A percentile compares a stretch with the other conserved stretches of the same genome.
phyloP scores from a whole-genome alignment of 2,797 vertebrate species.

The Enteromius paludinosus region DNA sequence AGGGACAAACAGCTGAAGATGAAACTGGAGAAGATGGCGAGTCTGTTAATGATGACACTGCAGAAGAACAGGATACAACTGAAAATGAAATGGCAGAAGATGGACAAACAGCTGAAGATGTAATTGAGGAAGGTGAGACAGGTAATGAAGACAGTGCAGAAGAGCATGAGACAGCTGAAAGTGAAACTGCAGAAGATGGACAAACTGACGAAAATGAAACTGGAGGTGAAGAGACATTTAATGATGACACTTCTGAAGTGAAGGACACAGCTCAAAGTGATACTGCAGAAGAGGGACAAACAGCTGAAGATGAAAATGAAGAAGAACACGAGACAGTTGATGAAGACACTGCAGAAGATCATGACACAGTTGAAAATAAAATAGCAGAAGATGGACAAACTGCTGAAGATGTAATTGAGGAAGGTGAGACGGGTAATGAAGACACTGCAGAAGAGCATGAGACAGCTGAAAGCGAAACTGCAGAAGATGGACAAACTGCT shows the following conservation, averaged over 20 bases:
- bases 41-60: no score
- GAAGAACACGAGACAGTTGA: background rate
- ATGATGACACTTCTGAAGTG: background rate
- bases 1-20: background rate
- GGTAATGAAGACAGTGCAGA: background rate
- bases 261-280: background rate
- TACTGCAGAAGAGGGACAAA: background rate
- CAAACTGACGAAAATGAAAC: background rate
- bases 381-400: conserved; percentile 4
- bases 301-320: background rate
- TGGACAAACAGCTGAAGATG: background rate
- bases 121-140: background rate
- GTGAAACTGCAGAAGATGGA: background rate
- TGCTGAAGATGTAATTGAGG: background rate
- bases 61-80: background rate
- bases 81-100: no score
- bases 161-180: background rate
- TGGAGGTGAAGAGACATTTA: background rate
- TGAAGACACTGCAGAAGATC: background rate
- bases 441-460: background rate
- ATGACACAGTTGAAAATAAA: background rate
- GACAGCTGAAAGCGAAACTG: background rate
- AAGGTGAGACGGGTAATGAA: background rate
- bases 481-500: background rate
- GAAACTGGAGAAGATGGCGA: background rate